Evolutionary conservation across 2,888 invertebrate species (phyloP).

Genomic region (Crepidodera aurea): DNA sequence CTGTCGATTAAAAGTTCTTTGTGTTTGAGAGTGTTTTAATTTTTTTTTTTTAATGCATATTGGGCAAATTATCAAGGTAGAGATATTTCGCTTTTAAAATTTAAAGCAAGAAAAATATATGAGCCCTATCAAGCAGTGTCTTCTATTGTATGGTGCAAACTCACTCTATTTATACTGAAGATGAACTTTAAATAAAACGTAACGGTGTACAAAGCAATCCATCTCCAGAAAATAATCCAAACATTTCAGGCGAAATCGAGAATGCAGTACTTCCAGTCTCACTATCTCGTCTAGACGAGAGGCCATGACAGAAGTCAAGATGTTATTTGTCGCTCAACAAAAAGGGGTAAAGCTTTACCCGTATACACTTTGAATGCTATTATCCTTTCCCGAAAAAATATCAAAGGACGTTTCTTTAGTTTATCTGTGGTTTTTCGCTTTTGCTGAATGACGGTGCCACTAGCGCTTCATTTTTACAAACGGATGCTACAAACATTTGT

Average conservation of each 20-base stretch:
- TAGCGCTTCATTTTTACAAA: neutral
- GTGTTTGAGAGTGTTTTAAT: too few species aligned
- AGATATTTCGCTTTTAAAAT: too few species aligned
- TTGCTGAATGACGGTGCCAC: neutral
- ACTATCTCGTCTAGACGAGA: conserved; percentile 23
- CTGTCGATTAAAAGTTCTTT: too few species aligned
- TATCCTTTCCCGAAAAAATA: conserved; percentile 9
- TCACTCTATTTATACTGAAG: too few species aligned
- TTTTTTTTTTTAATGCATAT: too few species aligned
- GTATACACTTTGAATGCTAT: conserved; percentile 21
- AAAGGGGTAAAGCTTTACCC: conserved; percentile 18
- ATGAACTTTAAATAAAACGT: neutral
- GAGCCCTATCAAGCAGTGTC: too few species aligned
- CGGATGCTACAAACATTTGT: too few species aligned
- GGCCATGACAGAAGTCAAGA: conserved; percentile 13
- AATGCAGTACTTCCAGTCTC: neutral
- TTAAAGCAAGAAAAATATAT: too few species aligned
- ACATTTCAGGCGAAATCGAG: conserved; percentile 4
- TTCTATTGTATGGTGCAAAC: too few species aligned
- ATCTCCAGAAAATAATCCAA: neutral
- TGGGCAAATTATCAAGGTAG: too few species aligned
- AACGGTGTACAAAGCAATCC: neutral
- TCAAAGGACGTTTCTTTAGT: conserved; percentile 14
- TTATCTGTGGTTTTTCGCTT: conserved; percentile 3
- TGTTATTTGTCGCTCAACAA: conserved; percentile 19